These are phyloP conservation scores for Eunapius fragilis DNA, from an alignment of 37 sponge, comb jelly and placozoan genomes.

Conservation along the genomic window DNA sequence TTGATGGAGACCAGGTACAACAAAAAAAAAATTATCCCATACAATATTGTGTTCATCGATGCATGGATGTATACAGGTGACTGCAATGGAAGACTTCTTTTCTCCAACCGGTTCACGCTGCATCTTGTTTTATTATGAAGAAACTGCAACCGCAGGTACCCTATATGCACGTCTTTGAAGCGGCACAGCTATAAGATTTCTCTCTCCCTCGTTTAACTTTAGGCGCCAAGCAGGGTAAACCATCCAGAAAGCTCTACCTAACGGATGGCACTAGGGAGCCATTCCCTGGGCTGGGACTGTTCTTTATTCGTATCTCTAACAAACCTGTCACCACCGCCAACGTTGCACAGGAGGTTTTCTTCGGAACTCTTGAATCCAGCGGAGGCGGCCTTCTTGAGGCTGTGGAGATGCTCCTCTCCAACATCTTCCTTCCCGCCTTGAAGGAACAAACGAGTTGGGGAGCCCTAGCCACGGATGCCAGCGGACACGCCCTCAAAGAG, in stretches of 20 bases:
- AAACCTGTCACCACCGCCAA: slow-evolving; percentile 73
- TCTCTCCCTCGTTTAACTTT: no score
- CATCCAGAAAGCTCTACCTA: slow-evolving; percentile 48
- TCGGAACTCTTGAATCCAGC: slow-evolving; percentile 38
- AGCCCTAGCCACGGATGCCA: slow-evolving; percentile 50
- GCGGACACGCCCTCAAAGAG: slow-evolving; percentile 45
- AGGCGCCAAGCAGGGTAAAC: slow-evolving; percentile 29
- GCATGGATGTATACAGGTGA: slow-evolving; percentile 32
- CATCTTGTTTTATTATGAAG: slow-evolving; percentile 64
- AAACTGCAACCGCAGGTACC: background rate
- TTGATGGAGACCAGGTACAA: slow-evolving; percentile 42
- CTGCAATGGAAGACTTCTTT: slow-evolving; percentile 67
- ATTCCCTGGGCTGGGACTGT: slow-evolving; percentile 73
- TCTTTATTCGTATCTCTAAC: slow-evolving; percentile 61
- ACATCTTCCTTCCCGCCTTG: slow-evolving; percentile 87
- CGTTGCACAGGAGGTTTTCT: slow-evolving; percentile 49
- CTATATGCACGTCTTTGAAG: no score
- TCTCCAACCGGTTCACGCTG: slow-evolving; percentile 58
- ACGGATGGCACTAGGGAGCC: slow-evolving; percentile 81
- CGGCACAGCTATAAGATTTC: no score
- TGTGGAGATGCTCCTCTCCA: slow-evolving; percentile 72
- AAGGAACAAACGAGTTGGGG: slow-evolving; percentile 79
- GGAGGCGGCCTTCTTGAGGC: slow-evolving; percentile 87
- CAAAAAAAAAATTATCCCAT: background rate
- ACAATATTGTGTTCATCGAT: background rate